Evolutionary conservation across 2,113 vertebrate genomes (phyloP), one percentile per base, ranked within the genome.

Genomic region (Athene cunicularia): DNA sequence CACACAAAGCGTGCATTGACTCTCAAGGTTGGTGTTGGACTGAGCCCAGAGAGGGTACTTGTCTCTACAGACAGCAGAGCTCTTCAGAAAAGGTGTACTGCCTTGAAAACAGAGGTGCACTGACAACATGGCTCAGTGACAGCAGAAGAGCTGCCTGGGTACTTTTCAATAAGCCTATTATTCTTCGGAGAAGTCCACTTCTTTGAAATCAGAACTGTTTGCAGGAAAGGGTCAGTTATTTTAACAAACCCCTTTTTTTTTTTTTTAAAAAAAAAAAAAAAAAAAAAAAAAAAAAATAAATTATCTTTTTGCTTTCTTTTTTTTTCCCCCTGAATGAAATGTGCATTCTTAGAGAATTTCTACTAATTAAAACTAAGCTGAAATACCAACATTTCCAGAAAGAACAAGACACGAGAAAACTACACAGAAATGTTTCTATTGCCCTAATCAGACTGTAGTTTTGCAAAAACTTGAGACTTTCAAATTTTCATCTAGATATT

Each of bases 151-250:
- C 75, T 88, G 85, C 76, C 60, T 39, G 68, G 72, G 16, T 23
- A 16, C 66, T 89, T 94, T 87, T 84, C 64, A 77, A n/a, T 84
- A 92, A 50, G 64, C 33, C 33, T 71, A 45, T 91, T 95, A 82
- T 95, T 96, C 86, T 43, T 73, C 67, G 45, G 52, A 92, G 79
- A 86, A 88, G 33, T 41, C 60, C 8, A 33, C 59, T 79, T 87
- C 80, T 91, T 89, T 75, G 68, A 92, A 97, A 91, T 86, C 43
- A 60, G 39, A 85, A 49, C 43, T 32, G 16, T 93, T 94, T 79
- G 43, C 6, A 35, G 35, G 39, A 72, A 95, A 87, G 28, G 82
- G 72, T 56, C 76, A 53, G 53, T 66, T 94, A 49, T 66, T 94
- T 93, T 72, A 66, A 71, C 62, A 92, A 92, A 70, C 27, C 32